Percentiles rank a stretch among this genome's conserved stretches.
Evolutionary conservation across 2,888 invertebrate species (phyloP).

Genomic region (Octodonta nipae): DNA sequence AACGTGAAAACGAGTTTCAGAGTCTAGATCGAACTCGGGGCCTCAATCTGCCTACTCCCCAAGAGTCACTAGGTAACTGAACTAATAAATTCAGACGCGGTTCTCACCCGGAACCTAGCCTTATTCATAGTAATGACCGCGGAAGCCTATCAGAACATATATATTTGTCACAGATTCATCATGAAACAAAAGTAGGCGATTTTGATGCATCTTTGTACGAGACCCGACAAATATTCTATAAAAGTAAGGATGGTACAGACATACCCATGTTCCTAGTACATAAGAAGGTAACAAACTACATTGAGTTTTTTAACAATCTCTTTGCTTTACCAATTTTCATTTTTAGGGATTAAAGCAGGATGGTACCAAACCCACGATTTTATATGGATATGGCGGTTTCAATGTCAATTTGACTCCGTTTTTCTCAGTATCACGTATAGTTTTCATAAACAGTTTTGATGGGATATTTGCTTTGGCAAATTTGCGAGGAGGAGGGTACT

Average conservation of each 20-base stretch:
- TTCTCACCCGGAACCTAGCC: no score
- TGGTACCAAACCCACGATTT: slow-evolving; percentile 65
- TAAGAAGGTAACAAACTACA: slow-evolving; percentile 46
- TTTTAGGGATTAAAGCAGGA: slow-evolving; percentile 49
- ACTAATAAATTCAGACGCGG: no score
- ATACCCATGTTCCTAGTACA: slow-evolving; percentile 91
- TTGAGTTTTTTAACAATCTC: slow-evolving; percentile 2
- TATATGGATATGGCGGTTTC: slow-evolving; percentile 97
- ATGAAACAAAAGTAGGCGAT: slow-evolving; percentile 73
- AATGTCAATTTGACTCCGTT: slow-evolving; percentile 81
- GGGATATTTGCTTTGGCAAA: slow-evolving; percentile 87
- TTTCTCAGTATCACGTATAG: slow-evolving; percentile 74
- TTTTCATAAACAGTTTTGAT: slow-evolving; percentile 79
- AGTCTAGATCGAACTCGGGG: no score
- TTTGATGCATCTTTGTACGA: slow-evolving; percentile 67
- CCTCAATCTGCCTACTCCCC: no score
- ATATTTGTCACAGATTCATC: slow-evolving; percentile 47
- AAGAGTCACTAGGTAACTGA: no score
- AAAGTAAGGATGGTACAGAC: slow-evolving; percentile 83
- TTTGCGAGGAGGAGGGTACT: slow-evolving; percentile 88
- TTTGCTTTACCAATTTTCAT: slow-evolving; percentile 4
- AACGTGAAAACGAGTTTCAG: no score
- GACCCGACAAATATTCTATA: slow-evolving; percentile 81
- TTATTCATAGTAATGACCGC: no score
- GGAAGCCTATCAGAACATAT: no score